Evolutionary conservation across 2,113 vertebrate genomes (phyloP), one percentile per base, ranked within the genome.

Genomic region (Prionailurus bengalensis): DNA sequence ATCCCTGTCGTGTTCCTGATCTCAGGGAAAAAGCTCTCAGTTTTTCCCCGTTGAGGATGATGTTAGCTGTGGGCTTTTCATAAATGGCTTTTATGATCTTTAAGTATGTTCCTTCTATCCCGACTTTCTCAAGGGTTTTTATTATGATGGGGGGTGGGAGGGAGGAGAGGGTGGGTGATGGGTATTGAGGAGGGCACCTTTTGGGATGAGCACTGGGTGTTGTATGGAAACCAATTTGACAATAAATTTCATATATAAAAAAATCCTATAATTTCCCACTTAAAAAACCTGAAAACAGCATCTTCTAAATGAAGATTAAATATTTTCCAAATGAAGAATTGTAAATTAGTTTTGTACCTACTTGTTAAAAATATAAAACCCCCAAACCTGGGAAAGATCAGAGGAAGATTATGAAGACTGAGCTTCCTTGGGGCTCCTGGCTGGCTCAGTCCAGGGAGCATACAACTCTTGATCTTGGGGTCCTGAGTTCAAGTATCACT

Each of bases 231-330:
- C 36, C 36, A 36, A 36, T 36, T 36, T 36, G 36, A 36, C 36
- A 36, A 36, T 36, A 36, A 36, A 36, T 36, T 36, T 36, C 36
- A 36, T 36, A 36, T 36, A 36, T 36, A 36, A 63, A 90, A 80
- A 48, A 53, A 53, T 66, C 25, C 81, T 86, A 12, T 63, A 48
- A 33, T 39, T 66, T 48, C 48, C 88, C 53, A 53, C 21, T 63
- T 76, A 9, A 83, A 88, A 94, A 66, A 45, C 66, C 81, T 93
- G 23, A 85, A 68, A 74, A 90, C n/a, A 78, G 12, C 93, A 55
- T 82, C 76, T 96, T 65, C 80, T 87, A 90, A 93, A 63, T 81
- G 71, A 91, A 65, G 53, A 86, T 90, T 48, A 81, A 33, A 48
- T 71, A 11, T 71, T 71, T 87, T 86, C 19, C 74, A 90, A 76